phyloP scores from a whole-genome alignment of 1,140 invertebrate genomes.

The Solenopsis fugax region DNA sequence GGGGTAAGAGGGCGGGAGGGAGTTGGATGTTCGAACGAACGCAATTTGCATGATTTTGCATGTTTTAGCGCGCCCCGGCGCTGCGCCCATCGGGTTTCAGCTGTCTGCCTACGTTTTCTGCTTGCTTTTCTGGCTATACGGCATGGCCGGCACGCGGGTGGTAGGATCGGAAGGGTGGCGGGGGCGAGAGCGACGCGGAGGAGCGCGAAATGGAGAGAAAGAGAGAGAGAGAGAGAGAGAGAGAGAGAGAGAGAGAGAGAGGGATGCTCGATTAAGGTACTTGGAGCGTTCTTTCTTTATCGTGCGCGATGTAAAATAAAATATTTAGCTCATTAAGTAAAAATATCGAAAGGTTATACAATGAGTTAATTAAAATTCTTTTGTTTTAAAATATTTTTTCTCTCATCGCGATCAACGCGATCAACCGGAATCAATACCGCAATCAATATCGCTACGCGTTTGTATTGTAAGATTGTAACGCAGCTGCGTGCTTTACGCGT shows the following conservation, averaged over 20 bases:
- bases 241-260: background rate
- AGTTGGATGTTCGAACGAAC: conserved; percentile 79
- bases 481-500: conserved; percentile 17
- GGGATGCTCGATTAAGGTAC: conserved; percentile 17
- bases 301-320: background rate
- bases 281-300: background rate
- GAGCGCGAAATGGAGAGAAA: background rate
- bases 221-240: conserved; percentile 69
- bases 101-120: conserved; percentile 84
- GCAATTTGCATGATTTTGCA: conserved; percentile 87
- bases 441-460: conserved; percentile 27
- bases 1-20: conserved; percentile 29
- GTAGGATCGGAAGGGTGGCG: conserved; percentile 7
- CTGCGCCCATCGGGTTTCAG: conserved; percentile 82
- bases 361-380: no score
- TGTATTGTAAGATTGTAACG: conserved; percentile 7
- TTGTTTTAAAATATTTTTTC: no score
- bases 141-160: conserved; percentile 58
- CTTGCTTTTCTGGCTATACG: conserved; percentile 83
- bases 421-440: conserved; percentile 2
- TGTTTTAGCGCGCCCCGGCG: conserved; percentile 84
- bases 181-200: conserved; percentile 54
- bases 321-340: conserved; percentile 35
- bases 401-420: background rate
- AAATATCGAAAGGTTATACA: background rate